Conservation (phyloP, 2,888 invertebrate genomes). For the Melanotus villosus region DNA sequence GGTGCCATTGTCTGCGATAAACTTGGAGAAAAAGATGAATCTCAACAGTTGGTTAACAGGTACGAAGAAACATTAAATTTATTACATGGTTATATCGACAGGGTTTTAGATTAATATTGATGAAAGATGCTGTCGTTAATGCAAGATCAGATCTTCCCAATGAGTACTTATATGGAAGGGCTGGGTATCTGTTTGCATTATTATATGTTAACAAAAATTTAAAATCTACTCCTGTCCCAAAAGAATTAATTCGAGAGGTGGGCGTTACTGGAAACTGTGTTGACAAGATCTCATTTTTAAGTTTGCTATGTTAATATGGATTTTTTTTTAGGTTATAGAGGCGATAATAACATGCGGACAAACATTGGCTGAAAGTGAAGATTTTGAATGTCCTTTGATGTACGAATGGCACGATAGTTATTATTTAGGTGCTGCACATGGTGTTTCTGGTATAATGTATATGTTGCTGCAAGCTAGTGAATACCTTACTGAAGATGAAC, state of each 20-base stretch:
- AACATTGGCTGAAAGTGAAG: conserved; percentile 71
- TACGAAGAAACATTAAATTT: conserved; percentile 56
- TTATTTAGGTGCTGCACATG: conserved; percentile 93
- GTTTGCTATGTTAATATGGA: no score
- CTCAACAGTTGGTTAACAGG: conserved; percentile 71
- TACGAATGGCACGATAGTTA: conserved; percentile 90
- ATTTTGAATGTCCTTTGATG: conserved; percentile 78
- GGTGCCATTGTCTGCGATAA: conserved; percentile 74
- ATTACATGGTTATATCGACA: conserved; percentile 20
- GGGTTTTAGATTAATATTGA: conserved; percentile 70
- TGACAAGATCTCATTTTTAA: no score
- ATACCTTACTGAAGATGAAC: conserved; percentile 72
- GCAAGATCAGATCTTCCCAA: conserved; percentile 75
- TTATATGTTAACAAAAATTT: conserved; percentile 81
- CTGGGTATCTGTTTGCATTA: conserved; percentile 85
- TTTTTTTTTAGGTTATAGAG: conserved; percentile 80
- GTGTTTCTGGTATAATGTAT: conserved; percentile 87
- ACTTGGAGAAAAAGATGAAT: conserved; percentile 71
- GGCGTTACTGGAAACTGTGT: no score
- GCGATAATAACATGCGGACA: conserved; percentile 77
- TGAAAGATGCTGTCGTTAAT: conserved; percentile 72
- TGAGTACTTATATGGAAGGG: conserved; percentile 89
- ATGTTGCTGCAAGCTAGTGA: conserved; percentile 81
- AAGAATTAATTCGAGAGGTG: conserved; percentile 74
- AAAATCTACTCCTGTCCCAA: conserved; percentile 73